These are phyloP conservation scores for Microplitis mediator DNA, from an alignment of 1,140 invertebrate species.

Conservation along the genomic window DNA sequence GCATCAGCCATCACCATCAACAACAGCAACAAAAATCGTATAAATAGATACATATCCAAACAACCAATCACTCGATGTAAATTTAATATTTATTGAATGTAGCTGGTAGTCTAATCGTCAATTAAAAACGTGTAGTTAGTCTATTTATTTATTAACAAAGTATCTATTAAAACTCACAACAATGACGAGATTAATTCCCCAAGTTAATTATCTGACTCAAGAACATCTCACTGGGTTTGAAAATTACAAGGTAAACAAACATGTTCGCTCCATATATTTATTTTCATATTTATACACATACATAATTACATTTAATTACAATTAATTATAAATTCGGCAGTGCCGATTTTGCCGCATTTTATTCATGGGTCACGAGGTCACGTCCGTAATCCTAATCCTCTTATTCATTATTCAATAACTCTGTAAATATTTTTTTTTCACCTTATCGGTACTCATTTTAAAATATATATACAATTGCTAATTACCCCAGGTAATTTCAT, in stretches of 20 bases:
- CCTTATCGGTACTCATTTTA: neutral
- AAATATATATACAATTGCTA: neutral
- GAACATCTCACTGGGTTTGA: slow-evolving; percentile 88
- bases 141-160: neutral
- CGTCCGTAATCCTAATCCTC: slow-evolving; percentile 7
- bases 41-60: neutral
- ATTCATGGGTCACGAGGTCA: neutral
- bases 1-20: neutral
- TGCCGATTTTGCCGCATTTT: neutral
- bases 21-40: neutral
- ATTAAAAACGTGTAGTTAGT: slow-evolving; percentile 16
- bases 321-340: slow-evolving; percentile 3
- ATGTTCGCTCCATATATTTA: neutral
- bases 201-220: slow-evolving; percentile 75
- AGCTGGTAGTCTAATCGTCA: slow-evolving; percentile 17
- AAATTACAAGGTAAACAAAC: slow-evolving; percentile 82
- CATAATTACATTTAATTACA: no score
- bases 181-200: slow-evolving; percentile 60
- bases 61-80: slow-evolving; percentile 19
- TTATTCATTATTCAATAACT: slow-evolving; percentile 1
- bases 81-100: slow-evolving; percentile 1
- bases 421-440: neutral
- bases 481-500: neutral
- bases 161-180: neutral
- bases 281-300: neutral